phyloP scores from a whole-genome alignment of 2,113 vertebrate genomes.

The Silurus glanis region DNA sequence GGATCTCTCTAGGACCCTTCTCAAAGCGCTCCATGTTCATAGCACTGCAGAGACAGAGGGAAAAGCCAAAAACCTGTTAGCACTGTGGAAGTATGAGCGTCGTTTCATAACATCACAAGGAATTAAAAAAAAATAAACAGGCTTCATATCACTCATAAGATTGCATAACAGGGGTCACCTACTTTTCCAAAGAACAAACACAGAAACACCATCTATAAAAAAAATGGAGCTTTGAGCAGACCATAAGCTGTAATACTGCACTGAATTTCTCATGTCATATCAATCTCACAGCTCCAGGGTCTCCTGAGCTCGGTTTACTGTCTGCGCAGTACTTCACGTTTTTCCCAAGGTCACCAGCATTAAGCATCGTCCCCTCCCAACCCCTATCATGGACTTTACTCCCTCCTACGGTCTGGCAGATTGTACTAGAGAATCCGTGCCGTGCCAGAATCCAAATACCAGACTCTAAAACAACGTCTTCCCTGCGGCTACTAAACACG shows the following conservation, averaged over 20 bases:
- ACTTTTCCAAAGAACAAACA: neutral
- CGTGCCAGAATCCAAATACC: neutral
- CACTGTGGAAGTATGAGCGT: neutral
- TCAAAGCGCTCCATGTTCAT: slow-evolving; percentile 99
- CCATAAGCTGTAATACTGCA: neutral
- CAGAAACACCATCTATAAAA: neutral
- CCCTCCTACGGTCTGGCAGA: neutral
- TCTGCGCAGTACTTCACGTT: neutral
- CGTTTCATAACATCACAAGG: neutral
- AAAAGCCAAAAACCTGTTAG: neutral
- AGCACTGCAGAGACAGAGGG: slow-evolving; percentile 76
- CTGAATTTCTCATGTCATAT: neutral
- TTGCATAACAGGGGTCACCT: neutral
- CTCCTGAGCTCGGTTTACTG: neutral
- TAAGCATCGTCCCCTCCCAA: neutral
- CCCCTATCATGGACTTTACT: neutral
- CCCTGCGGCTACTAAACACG: neutral
- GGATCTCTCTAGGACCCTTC: slow-evolving; percentile 92
- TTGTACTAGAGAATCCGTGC: neutral
- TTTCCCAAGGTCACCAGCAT: neutral
- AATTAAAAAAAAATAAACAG: neutral
- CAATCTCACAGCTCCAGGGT: neutral
- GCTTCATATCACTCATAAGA: neutral
- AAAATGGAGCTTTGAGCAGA: neutral
- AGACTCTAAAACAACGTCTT: neutral